Base-by-base conservation (phyloP, 1,140 invertebrate genomes). In the Drosophila burlai region DNA sequence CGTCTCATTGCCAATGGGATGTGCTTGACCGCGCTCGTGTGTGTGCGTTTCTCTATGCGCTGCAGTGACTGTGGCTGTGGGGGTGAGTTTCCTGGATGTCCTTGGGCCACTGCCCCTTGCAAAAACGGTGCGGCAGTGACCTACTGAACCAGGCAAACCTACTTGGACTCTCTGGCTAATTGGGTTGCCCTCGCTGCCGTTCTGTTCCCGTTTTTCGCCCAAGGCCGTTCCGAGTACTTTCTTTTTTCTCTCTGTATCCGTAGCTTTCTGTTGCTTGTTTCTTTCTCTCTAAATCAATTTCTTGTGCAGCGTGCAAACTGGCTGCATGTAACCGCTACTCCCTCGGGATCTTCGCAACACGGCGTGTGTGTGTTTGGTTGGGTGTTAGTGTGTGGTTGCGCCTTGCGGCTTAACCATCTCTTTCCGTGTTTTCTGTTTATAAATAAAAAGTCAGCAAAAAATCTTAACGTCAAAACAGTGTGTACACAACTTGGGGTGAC, bases 161-260 rank as follows among this genome's bases (percentile, higher is more conserved):
- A 57, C 21, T 57, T 26, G 54, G 54, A 40, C 54, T 36, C 43
- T 59, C n/a, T n/a, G 50, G 62, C 62, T 61, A 83, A 78, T 80
- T 87, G 65, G 67, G 76, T 87, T 76, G 71, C 67, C 47, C 16
- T 42, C 64, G 59, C 58, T 64, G 55, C 24, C 55, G 57, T 45
- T 29, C 57, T 59, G 71, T 57, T 75, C 34, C 45, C 42, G 73
- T 78, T 63, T 54, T 62, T 26, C 47, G 59, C 24, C 77, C 73
- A 83, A 89, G 72, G 83, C 79, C 74, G 84, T 77, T 49, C 55
- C 52, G 36, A 77, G 66, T 69, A 89, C 83, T 87, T 87, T 87
- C 83, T 87, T 89, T 79, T 78, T 78, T 67, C 40, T 71, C 62
- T 55, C 62, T 71, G 49, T 71, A 54, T 43, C 38, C 42, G 31